phyloP scores from a whole-genome alignment of 2,888 invertebrate genomes.

The Emmelina monodactyla region DNA sequence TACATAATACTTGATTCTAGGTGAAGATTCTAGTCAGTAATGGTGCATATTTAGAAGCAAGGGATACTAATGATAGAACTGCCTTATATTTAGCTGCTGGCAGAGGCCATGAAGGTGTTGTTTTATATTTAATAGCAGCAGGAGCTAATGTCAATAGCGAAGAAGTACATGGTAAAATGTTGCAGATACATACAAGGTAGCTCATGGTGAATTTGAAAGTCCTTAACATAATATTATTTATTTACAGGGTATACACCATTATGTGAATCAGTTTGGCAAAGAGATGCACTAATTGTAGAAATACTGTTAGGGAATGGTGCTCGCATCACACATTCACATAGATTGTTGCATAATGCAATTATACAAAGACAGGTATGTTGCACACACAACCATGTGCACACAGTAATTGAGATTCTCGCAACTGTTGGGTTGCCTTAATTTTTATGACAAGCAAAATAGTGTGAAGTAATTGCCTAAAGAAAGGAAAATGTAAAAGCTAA shows the following conservation, averaged over 20 bases:
- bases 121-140: constrained; percentile 58
- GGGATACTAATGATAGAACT: constrained; percentile 68
- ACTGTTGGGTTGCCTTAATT: no score
- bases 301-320: constrained; percentile 71
- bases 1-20: constrained; percentile 25
- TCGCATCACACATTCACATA: constrained; percentile 73
- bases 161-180: constrained; percentile 70
- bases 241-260: constrained; percentile 72
- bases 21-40: constrained; percentile 59
- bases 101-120: constrained; percentile 46
- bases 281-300: constrained; percentile 64
- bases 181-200: no score
- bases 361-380: constrained; percentile 59
- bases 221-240: constrained; percentile 15
- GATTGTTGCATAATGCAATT: constrained; percentile 73
- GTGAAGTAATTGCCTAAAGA: no score
- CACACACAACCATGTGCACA: no score
- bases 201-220: no score
- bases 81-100: constrained; percentile 51
- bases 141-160: constrained; percentile 73
- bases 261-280: constrained; percentile 74
- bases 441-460: no score
- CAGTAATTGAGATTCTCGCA: no score
- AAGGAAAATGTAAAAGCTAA: background rate
- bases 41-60: constrained; percentile 66